phyloP scores from a whole-genome alignment of 2,113 vertebrate species.

The Ovis aries region ARS-UI_Ramb_v3.0 NC_056080.1:121175501-121176000 shows the following conservation, averaged over 20 bases:
- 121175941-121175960: not conserved
- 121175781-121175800: not conserved
- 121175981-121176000: not conserved
- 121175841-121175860: not conserved
- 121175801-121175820: not conserved
- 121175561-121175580: not conserved
- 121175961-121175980: not conserved
- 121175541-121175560: not conserved
- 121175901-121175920: not conserved
- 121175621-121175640: not conserved
- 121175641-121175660: not conserved
- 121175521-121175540: not conserved
- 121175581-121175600: not conserved
- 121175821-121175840: conserved; percentile 15
- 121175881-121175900: not conserved
- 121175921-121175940: not conserved
- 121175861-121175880: not conserved
- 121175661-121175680: not conserved
- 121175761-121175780: not conserved
- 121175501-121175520: not conserved
- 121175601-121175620: not conserved
- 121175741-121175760: not conserved
- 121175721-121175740: not conserved
- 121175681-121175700: not conserved
- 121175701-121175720: not conserved